Percentiles rank a stretch among this genome's conserved stretches.
phyloP scores from a whole-genome alignment of 2,797 vertebrate genomes.

The Okamejei kenojei region DNA sequence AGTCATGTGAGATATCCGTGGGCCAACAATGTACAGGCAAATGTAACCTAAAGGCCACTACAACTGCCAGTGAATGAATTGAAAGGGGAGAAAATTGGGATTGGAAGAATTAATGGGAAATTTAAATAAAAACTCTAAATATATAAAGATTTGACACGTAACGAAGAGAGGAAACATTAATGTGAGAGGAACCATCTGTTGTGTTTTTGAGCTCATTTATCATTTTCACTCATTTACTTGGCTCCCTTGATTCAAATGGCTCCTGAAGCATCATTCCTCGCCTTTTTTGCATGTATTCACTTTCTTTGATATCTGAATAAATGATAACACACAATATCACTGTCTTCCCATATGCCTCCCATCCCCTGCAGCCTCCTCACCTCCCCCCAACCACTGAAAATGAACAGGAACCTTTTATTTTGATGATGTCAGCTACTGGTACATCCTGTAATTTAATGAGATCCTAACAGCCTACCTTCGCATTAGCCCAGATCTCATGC shows the following conservation, averaged over 20 bases:
- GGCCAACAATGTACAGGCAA: not conserved
- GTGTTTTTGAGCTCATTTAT: not conserved
- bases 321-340: not conserved
- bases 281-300: not conserved
- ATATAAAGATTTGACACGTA: not conserved
- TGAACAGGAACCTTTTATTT: not conserved
- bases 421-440: not conserved
- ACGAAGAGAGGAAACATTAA: not conserved
- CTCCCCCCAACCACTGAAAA: not conserved
- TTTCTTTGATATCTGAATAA: not conserved
- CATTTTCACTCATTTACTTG: not conserved
- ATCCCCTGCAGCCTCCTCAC: too few relatives aligned
- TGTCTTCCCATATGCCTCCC: too few relatives aligned
- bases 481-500: not conserved
- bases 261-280: not conserved
- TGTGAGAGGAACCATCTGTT: not conserved
- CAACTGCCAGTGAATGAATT: not conserved
- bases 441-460: not conserved
- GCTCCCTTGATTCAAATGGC: not conserved
- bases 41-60: not conserved
- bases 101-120: not conserved
- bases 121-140: not conserved
- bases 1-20: not conserved
- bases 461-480: not conserved
- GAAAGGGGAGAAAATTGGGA: not conserved